These are phyloP conservation scores for Amphimallon solstitiale DNA, from an alignment of 2,888 invertebrate species.

Conservation along the genomic window DNA sequence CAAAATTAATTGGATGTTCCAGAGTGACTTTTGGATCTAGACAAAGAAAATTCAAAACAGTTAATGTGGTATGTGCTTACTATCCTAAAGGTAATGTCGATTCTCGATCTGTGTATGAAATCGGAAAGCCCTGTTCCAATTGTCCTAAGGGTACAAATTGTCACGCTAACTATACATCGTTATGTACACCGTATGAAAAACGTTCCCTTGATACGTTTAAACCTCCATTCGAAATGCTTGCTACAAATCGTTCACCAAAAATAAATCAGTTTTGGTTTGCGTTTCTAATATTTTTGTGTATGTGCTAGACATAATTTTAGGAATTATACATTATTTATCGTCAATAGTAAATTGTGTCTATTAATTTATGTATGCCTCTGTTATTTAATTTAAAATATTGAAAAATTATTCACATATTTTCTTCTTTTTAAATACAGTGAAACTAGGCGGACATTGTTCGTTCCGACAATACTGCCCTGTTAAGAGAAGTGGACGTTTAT, in stretches of 20 bases:
- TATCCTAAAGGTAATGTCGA: slow-evolving; percentile 35
- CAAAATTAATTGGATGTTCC: slow-evolving; percentile 39
- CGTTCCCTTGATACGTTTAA: slow-evolving; percentile 24
- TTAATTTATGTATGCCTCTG: too few relatives aligned
- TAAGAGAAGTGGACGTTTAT: too few relatives aligned
- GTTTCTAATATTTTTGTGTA: background rate
- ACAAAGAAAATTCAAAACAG: slow-evolving; percentile 21
- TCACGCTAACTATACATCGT: slow-evolving; percentile 30
- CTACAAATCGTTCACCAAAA: background rate
- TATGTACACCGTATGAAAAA: slow-evolving; percentile 31
- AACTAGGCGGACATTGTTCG: too few relatives aligned
- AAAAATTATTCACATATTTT: too few relatives aligned
- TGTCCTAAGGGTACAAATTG: slow-evolving; percentile 33
- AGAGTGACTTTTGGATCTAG: slow-evolving; percentile 28
- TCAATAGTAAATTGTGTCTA: too few relatives aligned
- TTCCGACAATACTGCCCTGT: too few relatives aligned
- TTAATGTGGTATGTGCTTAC: slow-evolving; percentile 39
- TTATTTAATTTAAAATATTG: too few relatives aligned
- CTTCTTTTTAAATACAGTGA: too few relatives aligned
- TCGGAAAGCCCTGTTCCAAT: slow-evolving; percentile 33
- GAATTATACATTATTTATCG: too few relatives aligned
- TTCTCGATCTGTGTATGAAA: slow-evolving; percentile 30
- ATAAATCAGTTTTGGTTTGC: background rate
- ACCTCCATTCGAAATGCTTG: slow-evolving; percentile 20
- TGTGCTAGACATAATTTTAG: too few relatives aligned